phyloP scores from a whole-genome alignment of 2,888 invertebrate species.

The Macroteleia sp. region DNA sequence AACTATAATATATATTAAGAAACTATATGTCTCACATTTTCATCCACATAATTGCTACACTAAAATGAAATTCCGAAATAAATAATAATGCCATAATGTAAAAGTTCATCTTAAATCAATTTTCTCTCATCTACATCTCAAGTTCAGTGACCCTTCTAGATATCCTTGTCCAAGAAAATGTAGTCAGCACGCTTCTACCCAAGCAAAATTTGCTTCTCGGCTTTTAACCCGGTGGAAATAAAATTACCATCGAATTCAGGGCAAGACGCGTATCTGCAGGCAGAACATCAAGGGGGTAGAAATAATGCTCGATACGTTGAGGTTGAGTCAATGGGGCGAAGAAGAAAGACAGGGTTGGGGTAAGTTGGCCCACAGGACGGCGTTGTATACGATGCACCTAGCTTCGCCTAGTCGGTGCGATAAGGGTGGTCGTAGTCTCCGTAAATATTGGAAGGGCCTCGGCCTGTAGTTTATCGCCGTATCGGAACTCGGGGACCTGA shows the following conservation, averaged over 20 bases:
- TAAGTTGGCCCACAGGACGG: conserved; percentile 54
- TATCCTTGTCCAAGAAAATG: too few relatives aligned
- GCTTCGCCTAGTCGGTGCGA: conserved; percentile 77
- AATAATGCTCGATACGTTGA: conserved; percentile 64
- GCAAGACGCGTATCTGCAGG: conserved; percentile 43
- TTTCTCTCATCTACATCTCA: too few relatives aligned
- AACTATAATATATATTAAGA: too few relatives aligned
- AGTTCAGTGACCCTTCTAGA: too few relatives aligned
- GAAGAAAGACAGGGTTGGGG: conserved; percentile 39
- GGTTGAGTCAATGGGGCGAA: conserved; percentile 61
- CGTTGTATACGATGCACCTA: conserved; percentile 73
- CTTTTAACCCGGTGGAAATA: conserved; percentile 6
- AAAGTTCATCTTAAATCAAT: too few relatives aligned
- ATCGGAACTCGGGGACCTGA: conserved; percentile 76
- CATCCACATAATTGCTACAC: too few relatives aligned
- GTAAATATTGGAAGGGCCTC: conserved; percentile 78
- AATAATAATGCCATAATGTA: too few relatives aligned
- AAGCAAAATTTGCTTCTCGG: conserved; percentile 17
- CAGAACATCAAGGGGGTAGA: conserved; percentile 44
- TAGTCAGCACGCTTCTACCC: not conserved
- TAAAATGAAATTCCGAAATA: too few relatives aligned
- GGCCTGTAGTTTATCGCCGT: conserved; percentile 75
- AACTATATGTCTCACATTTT: too few relatives aligned
- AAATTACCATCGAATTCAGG: conserved; percentile 27
- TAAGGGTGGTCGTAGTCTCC: conserved; percentile 77